A percentile compares a stretch with the other conserved stretches of the same genome.
Evolutionary conservation across 2,888 invertebrate species (phyloP).

Genomic region (Malachius bipustulatus): DNA sequence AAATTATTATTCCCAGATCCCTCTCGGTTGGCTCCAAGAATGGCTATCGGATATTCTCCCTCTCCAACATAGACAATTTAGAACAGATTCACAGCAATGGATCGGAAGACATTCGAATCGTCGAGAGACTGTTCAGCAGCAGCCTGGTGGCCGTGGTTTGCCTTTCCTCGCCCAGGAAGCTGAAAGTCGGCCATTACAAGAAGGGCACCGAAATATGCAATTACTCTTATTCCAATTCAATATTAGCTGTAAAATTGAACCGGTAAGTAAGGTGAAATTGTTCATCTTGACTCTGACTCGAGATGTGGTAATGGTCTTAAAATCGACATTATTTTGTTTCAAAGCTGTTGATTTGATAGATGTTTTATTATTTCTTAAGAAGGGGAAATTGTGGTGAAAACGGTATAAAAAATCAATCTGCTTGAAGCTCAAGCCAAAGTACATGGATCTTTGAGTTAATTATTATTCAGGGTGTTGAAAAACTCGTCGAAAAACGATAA

Average conservation of each 20-base stretch:
- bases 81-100: slow-evolving; percentile 83
- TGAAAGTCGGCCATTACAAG: slow-evolving; percentile 95
- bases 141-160: slow-evolving; percentile 93
- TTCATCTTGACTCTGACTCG: too few relatives aligned
- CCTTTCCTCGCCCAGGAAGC: slow-evolving; percentile 75
- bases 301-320: too few relatives aligned
- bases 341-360: too few relatives aligned
- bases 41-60: slow-evolving; percentile 81
- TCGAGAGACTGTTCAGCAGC: slow-evolving; percentile 94
- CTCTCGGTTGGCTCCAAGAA: slow-evolving; percentile 84
- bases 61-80: slow-evolving; percentile 71
- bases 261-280: too few relatives aligned
- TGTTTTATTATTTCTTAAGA: too few relatives aligned
- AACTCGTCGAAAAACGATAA: too few relatives aligned
- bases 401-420: too few relatives aligned
- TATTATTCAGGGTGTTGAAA: too few relatives aligned
- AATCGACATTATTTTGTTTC: too few relatives aligned
- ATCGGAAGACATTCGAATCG: slow-evolving; percentile 76
- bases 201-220: slow-evolving; percentile 97
- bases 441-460: too few relatives aligned
- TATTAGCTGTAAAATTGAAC: slow-evolving; percentile 90
- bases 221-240: slow-evolving; percentile 88
- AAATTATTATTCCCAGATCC: slow-evolving; percentile 66
- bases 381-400: too few relatives aligned
- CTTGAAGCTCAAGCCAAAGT: too few relatives aligned